Evolutionary conservation across 2,113 vertebrate genomes (phyloP).

Genomic region (Brevimyrus niger): DNA sequence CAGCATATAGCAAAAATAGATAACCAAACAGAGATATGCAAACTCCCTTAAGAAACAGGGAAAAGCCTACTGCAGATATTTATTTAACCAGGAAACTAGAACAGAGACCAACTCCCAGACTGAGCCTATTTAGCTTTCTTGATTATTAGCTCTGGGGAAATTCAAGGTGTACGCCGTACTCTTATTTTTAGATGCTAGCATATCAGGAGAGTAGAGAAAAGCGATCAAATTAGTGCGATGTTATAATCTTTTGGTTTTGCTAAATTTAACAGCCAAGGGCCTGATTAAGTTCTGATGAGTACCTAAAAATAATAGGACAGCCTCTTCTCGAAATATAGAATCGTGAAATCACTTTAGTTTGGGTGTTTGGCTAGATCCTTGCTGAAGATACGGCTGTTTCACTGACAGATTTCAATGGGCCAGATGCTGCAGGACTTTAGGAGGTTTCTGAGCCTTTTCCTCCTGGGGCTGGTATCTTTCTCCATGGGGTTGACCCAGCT

Average conservation of each 20-base stretch:
- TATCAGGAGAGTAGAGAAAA: neutral
- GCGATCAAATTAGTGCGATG: neutral
- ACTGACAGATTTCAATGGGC: conserved; percentile 71
- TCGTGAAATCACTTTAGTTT: neutral
- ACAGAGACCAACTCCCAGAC: neutral
- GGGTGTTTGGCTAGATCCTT: neutral
- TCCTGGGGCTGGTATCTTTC: conserved; percentile 88
- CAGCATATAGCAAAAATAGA: conserved; percentile 9
- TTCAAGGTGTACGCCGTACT: neutral
- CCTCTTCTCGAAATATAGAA: neutral
- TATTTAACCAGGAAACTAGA: conserved; percentile 7
- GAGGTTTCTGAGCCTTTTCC: conserved; percentile 93
- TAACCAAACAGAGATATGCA: neutral
- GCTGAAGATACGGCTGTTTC: neutral
- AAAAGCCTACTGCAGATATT: neutral
- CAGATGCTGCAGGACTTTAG: conserved; percentile 98
- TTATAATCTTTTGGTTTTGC: conserved; percentile 14
- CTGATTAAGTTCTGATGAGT: neutral
- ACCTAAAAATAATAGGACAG: neutral
- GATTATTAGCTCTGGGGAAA: neutral
- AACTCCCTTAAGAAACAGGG: neutral
- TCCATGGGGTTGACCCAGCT: conserved; percentile 84
- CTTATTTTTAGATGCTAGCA: neutral
- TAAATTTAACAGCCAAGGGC: neutral
- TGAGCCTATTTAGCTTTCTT: neutral